Evolutionary conservation across 2,888 invertebrate genomes (phyloP), one percentile per base, ranked within the genome.

Genomic region (Chrysomela aeneicollis): DNA sequence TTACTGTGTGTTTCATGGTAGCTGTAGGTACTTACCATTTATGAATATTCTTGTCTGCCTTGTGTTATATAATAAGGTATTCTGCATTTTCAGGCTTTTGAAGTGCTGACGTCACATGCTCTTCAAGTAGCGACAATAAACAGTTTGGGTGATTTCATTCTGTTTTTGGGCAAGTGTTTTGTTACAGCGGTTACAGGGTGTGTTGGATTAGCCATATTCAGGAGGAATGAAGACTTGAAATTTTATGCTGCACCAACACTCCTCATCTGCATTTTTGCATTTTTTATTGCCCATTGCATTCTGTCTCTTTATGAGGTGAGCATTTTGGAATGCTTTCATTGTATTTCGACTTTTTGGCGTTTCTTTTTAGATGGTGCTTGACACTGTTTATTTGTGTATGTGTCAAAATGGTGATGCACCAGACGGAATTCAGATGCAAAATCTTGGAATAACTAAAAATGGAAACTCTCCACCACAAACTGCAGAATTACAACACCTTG

Each of bases 281-380:
- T 94, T 82, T 94, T 97, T 78, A 93, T 97, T 70, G 93, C 97
- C 6, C 96, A 97, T 79, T 94, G 95, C 81, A 92, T 97, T 67
- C 87, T 97, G 60, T 95, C 96, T 5, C 86, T 97, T 2, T 97
- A 96, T 78, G 97, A 97, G 90, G 96, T 95, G 82, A 71, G 67
- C 51, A 22, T 10, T n/a, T 26, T 26, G 26, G 26, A 26, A 26
- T 26, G 26, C 26, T n/a, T n/a, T n/a, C n/a, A n/a, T n/a, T n/a
- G n/a, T n/a, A n/a, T n/a, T n/a, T n/a, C n/a, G n/a, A n/a, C n/a
- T n/a, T n/a, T n/a, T n/a, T n/a, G n/a, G n/a, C n/a, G n/a, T n/a
- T n/a, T n/a, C n/a, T n/a, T n/a, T 85, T 42, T 82, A 97, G 95
- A 95, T 96, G 90, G 94, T 96, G 9, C 92, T 97, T 6, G 97